These are phyloP conservation scores for Cardiocondyla obscurior DNA, from an alignment of 1,140 invertebrate species.

Conservation along the genomic window DNA sequence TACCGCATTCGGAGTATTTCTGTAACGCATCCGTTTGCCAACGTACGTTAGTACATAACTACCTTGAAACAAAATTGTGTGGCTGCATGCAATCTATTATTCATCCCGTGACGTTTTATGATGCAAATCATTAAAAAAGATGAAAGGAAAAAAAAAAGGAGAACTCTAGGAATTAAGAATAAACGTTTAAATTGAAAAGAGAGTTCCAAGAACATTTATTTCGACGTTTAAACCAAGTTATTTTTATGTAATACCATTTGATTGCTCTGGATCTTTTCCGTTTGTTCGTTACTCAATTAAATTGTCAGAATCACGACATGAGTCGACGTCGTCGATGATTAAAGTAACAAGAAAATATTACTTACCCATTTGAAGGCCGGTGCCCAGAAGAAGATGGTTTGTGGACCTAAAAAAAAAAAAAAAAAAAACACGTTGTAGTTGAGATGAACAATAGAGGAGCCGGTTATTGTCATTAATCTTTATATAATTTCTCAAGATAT, in stretches of 20 bases:
- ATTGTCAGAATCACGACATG: background rate
- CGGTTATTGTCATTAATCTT: background rate
- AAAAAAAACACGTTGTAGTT: conserved; percentile 66
- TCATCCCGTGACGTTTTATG: background rate
- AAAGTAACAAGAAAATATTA: conserved; percentile 61
- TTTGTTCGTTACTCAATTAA: background rate
- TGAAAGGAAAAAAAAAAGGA: background rate
- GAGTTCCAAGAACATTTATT: background rate
- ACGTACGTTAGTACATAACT: background rate
- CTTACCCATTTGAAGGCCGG: conserved; percentile 98
- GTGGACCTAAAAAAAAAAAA: conserved; percentile 91
- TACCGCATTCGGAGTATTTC: conserved; percentile 37
- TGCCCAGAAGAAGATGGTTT: conserved; percentile 98
- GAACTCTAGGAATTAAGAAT: background rate
- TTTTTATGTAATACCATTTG: background rate
- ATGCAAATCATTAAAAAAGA: background rate
- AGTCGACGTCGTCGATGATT: background rate
- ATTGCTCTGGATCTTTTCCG: background rate
- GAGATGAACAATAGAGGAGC: background rate
- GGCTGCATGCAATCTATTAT: background rate
- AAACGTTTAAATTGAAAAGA: background rate
- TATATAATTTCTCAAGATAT: background rate
- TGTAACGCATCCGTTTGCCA: conserved; percentile 42
- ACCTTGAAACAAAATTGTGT: background rate
- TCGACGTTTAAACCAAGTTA: background rate